Base-by-base conservation (phyloP, 2,113 vertebrate species). In the Nycticorax nycticorax region DNA sequence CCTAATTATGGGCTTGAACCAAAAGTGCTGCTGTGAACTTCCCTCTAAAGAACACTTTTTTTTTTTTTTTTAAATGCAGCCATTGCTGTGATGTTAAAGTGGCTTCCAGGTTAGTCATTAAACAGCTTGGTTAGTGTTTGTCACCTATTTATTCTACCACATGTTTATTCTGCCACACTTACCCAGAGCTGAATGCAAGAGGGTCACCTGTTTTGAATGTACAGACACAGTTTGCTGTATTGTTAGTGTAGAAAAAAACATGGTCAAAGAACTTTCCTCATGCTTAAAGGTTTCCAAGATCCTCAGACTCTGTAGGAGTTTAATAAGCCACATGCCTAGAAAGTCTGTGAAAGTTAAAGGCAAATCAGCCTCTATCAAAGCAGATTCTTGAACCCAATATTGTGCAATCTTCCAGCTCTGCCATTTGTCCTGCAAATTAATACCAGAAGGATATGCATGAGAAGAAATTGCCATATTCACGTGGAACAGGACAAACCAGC, bases 401-500 rank as follows among this genome's bases (percentile, higher is more conserved):
- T 30, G 43, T 37, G 28, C 37, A 52, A 56, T 56, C 43, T 79
- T 91, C 60, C 59, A 67, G 2, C 41, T 67, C 68, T 14, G 5
- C 9, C 24, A 30, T 74, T 96, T 89, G 19, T 81, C 68, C 64
- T 73, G 27, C 30, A 66, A 77, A 39, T 28, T 74, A n/a, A 27
- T 5, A 55, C 32, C 14, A 67, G 41, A 68, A 86, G 33, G 47
- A 81, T 33, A 81, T 13, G 21, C 16, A 39, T 24, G 28, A 3
- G n/a, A 60, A 92, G 52, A 59, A 89, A 67, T 39, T 48, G 30
- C 8, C 14, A 80, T 86, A 88, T 95, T n/a, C 55, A 84, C 32
- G 71, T 2, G 18, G 24, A 88, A 91, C 10, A 47, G 47, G 45
- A 63, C 15, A 86, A 53, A 73, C n/a, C 28, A 35, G 6, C 45